Conservation (phyloP, 1,140 invertebrate species). For the Acromyrmex heyeri region DNA sequence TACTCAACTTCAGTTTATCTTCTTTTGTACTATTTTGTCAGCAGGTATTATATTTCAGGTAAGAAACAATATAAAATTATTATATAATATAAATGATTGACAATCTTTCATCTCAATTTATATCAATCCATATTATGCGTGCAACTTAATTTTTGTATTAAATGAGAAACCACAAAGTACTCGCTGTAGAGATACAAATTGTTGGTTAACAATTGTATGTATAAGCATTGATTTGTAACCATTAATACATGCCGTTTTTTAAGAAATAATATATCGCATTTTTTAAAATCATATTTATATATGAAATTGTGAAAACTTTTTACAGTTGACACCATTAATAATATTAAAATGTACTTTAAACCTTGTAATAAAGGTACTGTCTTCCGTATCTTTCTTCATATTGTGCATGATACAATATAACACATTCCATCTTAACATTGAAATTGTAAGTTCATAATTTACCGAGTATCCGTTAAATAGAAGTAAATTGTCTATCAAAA, state of each 20-base stretch:
- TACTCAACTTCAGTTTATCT: not conserved
- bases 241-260: not conserved
- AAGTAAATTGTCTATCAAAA: not conserved
- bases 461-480: not conserved
- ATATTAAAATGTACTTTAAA: not conserved
- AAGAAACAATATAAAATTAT: not conserved
- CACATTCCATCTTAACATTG: not conserved
- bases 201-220: not conserved
- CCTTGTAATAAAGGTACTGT: not conserved
- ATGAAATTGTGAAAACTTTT: not conserved
- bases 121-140: not conserved
- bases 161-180: not conserved
- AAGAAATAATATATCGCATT: not conserved
- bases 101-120: not conserved
- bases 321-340: not conserved
- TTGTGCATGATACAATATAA: not conserved
- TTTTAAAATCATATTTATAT: not conserved
- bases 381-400: not conserved
- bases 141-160: not conserved
- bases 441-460: not conserved
- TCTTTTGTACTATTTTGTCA: not conserved
- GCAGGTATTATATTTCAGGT: constrained; percentile 6
- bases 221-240: not conserved
- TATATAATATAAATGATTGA: not conserved
- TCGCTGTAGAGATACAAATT: not conserved